Conservation (phyloP, 2,113 vertebrate genomes). For the Ibidorhyncha struthersii region DNA sequence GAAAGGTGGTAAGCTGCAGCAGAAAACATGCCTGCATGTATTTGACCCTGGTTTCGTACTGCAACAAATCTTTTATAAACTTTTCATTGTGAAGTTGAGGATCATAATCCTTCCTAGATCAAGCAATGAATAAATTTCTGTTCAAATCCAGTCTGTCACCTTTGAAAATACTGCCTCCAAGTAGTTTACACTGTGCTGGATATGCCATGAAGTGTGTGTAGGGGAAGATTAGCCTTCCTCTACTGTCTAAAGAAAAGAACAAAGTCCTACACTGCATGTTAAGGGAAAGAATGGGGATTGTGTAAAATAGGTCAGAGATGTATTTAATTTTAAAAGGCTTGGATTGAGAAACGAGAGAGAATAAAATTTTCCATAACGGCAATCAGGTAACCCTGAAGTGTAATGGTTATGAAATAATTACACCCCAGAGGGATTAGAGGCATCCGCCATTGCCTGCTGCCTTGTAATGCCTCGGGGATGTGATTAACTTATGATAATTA, state of each 20-base stretch:
- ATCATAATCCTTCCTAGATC: constrained; percentile 48
- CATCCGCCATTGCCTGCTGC: not conserved
- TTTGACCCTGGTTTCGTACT: not conserved
- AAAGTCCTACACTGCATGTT: constrained; percentile 11
- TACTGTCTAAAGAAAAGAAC: constrained; percentile 51
- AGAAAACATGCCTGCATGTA: not conserved
- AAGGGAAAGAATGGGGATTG: constrained; percentile 30
- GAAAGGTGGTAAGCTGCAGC: not conserved
- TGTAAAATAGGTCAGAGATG: constrained; percentile 54
- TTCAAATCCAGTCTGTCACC: not conserved
- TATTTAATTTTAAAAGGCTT: constrained; percentile 50
- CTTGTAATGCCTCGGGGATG: constrained; percentile 14
- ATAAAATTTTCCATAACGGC: constrained; percentile 16
- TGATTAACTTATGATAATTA: constrained; percentile 68
- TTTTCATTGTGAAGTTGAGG: constrained; percentile 12
- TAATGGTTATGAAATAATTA: constrained; percentile 64
- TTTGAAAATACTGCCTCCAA: constrained; percentile 2
- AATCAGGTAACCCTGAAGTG: constrained; percentile 47
- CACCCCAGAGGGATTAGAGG: constrained; percentile 10
- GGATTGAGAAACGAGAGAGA: not conserved
- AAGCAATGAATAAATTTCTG: not conserved
- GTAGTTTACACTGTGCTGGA: not conserved
- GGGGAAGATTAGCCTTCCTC: not conserved
- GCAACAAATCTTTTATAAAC: not conserved
- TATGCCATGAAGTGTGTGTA: not conserved